phyloP scores from a whole-genome alignment of 2,113 vertebrate species.

The Pycnonotus jocosus region DNA sequence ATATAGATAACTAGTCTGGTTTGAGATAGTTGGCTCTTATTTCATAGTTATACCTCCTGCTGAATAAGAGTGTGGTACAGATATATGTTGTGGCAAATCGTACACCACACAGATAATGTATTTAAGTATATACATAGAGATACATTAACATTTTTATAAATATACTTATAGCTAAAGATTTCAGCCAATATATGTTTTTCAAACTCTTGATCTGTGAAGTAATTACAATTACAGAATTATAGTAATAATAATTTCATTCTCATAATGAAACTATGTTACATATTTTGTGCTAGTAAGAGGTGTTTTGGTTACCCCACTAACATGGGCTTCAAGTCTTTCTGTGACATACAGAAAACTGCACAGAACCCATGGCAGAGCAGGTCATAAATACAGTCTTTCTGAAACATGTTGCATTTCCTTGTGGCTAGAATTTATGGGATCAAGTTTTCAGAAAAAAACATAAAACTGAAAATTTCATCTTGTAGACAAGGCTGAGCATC shows the following conservation, averaged over 20 bases:
- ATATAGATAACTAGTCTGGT: not conserved
- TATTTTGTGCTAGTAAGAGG: not conserved
- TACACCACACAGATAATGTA: not conserved
- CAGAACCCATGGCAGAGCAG: not conserved
- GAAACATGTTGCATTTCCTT: not conserved
- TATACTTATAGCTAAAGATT: not conserved
- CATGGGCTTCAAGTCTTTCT: not conserved
- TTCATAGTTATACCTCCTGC: not conserved
- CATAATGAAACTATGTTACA: not conserved
- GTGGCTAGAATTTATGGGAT: not conserved
- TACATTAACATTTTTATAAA: not conserved
- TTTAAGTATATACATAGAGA: not conserved
- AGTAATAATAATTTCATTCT: not conserved
- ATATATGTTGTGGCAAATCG: not conserved
- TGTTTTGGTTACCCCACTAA: accelerated
- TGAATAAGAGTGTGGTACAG: not conserved
- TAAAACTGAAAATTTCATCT: not conserved
- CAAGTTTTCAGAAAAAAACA: not conserved
- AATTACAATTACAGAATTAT: not conserved
- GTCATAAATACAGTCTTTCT: not conserved
- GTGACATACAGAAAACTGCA: not conserved
- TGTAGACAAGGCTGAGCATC: not conserved
- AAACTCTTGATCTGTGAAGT: not conserved
- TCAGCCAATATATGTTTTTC: not conserved
- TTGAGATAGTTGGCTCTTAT: not conserved